Evolutionary conservation across 1,140 invertebrate species (phyloP).

Genomic region (Campodea augens): DNA sequence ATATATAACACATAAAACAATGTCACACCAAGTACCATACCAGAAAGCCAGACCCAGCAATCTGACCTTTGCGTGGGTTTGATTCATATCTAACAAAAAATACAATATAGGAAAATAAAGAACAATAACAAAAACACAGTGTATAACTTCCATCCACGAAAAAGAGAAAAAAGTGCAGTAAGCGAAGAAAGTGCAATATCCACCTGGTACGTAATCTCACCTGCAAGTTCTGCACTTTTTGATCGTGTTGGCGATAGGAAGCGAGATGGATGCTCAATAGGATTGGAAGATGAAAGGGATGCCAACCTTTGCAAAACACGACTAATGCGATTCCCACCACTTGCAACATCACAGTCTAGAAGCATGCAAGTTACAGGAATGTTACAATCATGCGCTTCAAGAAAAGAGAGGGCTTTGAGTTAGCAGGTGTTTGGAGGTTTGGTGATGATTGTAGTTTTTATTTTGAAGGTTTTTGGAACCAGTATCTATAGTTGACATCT

Average conservation of each 20-base stretch:
- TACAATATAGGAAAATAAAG: too few relatives aligned
- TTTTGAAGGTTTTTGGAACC: too few relatives aligned
- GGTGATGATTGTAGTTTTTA: too few relatives aligned
- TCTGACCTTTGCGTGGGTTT: too few relatives aligned
- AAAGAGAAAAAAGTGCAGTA: too few relatives aligned
- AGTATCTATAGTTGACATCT: too few relatives aligned
- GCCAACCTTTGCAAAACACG: slow-evolving; percentile 4
- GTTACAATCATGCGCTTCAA: slow-evolving; percentile 4
- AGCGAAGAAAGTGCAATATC: too few relatives aligned
- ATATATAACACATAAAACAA: neutral
- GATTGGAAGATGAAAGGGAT: slow-evolving; percentile 1
- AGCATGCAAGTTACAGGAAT: neutral
- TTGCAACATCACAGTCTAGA: neutral
- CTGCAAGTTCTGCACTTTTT: slow-evolving; percentile 1
- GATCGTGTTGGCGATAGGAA: slow-evolving; percentile 1
- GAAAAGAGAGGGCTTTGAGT: neutral
- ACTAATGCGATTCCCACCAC: neutral
- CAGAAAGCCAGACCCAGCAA: neutral
- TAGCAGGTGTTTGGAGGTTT: too few relatives aligned
- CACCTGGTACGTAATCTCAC: too few relatives aligned
- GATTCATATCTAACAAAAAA: too few relatives aligned
- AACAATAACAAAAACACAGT: too few relatives aligned
- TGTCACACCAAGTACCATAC: neutral
- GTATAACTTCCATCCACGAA: too few relatives aligned
- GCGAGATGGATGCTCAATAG: neutral